phyloP scores from a whole-genome alignment of 2,113 vertebrate genomes.

The Conger conger region DNA sequence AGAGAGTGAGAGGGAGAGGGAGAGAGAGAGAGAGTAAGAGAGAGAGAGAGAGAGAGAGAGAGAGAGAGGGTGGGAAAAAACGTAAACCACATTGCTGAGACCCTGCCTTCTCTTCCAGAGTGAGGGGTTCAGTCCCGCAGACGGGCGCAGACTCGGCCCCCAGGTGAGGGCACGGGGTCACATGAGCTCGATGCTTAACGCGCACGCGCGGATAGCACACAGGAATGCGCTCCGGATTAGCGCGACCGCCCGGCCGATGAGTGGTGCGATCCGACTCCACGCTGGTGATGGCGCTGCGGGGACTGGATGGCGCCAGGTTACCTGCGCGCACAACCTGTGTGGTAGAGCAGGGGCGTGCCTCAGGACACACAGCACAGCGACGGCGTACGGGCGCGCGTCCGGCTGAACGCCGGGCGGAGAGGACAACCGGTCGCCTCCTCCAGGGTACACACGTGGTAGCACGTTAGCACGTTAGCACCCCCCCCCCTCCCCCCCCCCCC shows the following conservation, averaged over 20 bases:
- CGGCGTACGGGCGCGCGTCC: too few relatives aligned
- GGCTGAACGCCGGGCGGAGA: too few relatives aligned
- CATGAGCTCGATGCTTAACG: not conserved
- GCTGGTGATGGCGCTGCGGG: not conserved
- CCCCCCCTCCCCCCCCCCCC: too few relatives aligned
- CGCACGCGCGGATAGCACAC: not conserved
- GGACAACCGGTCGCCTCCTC: too few relatives aligned
- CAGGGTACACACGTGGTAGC: too few relatives aligned
- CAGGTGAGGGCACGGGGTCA: not conserved
- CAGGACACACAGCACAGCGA: not conserved
- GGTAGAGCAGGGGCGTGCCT: not conserved
- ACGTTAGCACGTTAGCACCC: too few relatives aligned
- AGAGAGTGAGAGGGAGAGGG: too few relatives aligned
- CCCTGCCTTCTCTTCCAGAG: too few relatives aligned
- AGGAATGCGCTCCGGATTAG: not conserved
- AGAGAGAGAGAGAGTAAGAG: not conserved
- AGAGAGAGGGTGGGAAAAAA: too few relatives aligned
- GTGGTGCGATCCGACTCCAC: not conserved
- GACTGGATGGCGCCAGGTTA: not conserved
- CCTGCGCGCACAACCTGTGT: not conserved
- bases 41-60: too few relatives aligned
- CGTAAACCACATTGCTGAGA: too few relatives aligned
- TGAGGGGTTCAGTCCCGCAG: too few relatives aligned
- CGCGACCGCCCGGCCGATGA: not conserved
- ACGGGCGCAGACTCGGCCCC: not conserved